Base-by-base conservation (phyloP, 2,797 vertebrate genomes). In the Cynopterus sphinx region DNA sequence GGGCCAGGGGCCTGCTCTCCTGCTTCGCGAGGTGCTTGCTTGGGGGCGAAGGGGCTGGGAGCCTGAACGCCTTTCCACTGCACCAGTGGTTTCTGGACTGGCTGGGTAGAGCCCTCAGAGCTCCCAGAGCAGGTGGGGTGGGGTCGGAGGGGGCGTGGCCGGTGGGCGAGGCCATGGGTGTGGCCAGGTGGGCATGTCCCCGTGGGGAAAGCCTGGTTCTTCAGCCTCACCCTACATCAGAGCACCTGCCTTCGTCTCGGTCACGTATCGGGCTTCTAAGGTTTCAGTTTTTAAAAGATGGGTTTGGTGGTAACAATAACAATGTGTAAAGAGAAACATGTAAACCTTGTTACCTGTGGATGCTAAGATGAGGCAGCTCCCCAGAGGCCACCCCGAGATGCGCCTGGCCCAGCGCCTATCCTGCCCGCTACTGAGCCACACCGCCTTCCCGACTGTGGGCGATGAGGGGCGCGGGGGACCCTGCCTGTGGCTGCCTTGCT, bases 131-230 rank as follows among this genome's bases (percentile, higher is more conserved):
- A 13, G 6, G 22, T 53, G 65, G 33, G 16, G 7, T 1, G 2
- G 8, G 11, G 46, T 13, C 2, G 9, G 11, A 16, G 21, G 16
- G 63, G 31, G 22, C 0, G 3, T 41, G 57, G 21, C 57, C 39
- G 3, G 10, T 3, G 17, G n/a, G 43, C 1, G 15, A 11, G 31
- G 51, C 24, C 9, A 39, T 6, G 9, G 39, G 21, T 1, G 11
- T 31, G 46, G 31, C 7, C 9, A 19, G 22, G 10, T 5, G 6
- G n/a, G 15, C 3, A 6, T 41, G 39, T 49, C 36, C 8, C 2
- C 3, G 2, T 5, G 3, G 9, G 9, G 36, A n/a, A 75, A 53
- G 36, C 49, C 61, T 12, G 22, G 3, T 22, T 70, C 26, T 82
- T 36, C 61, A 43, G 36, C 46, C 33, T 70, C 55, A 6, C 2